phyloP scores from a whole-genome alignment of 2,797 vertebrate species.

The Bryconaethiops microstoma region DNA sequence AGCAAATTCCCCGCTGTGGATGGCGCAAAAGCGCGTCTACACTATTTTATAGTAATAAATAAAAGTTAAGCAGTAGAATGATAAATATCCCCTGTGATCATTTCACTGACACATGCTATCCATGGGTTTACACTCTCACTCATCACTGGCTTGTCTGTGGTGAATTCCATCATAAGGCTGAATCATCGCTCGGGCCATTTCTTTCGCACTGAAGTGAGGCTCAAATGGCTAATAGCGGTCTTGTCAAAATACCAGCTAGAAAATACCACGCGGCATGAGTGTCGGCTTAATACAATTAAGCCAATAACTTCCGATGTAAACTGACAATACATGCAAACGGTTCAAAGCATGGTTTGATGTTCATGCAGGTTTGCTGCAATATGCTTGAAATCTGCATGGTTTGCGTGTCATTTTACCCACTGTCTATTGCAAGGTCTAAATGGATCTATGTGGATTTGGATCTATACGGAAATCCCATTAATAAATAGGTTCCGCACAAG shows the following conservation, averaged over 20 bases:
- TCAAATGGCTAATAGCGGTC: constrained; percentile 15
- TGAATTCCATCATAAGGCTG: constrained; percentile 2
- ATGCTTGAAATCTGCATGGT: background rate
- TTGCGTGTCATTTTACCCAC: background rate
- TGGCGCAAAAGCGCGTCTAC: too few species aligned
- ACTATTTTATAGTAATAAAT: too few species aligned
- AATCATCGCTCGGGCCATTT: background rate
- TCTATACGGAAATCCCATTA: background rate
- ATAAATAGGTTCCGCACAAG: background rate
- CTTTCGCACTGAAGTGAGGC: constrained; percentile 11
- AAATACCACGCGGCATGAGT: background rate
- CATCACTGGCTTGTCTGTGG: constrained; percentile 11
- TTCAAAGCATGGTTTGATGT: background rate
- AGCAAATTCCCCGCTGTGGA: background rate
- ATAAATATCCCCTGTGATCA: background rate
- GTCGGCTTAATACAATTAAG: background rate
- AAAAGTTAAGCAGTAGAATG: background rate
- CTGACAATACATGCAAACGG: background rate
- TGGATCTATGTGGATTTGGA: too few species aligned
- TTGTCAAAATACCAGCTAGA: constrained; percentile 2
- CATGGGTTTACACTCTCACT: constrained; percentile 15
- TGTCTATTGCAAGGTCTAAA: too few species aligned
- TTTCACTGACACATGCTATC: constrained; percentile 2
- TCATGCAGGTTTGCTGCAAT: background rate
- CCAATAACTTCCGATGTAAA: background rate